These are phyloP conservation scores for Cettia cetti DNA, from an alignment of 2,113 vertebrate genomes.

Conservation along the genomic window DNA sequence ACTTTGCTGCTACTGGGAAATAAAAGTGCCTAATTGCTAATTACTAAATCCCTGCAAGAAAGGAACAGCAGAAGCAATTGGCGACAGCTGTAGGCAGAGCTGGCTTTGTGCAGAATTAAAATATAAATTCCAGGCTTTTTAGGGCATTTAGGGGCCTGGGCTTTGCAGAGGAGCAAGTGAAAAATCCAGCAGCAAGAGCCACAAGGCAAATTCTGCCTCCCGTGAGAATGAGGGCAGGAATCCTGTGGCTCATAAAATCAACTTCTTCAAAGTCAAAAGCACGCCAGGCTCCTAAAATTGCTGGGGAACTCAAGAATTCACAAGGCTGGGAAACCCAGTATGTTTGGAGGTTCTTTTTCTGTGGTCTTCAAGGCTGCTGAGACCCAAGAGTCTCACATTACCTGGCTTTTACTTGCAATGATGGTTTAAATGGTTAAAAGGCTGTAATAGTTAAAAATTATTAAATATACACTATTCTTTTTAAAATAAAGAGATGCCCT, in stretches of 20 bases:
- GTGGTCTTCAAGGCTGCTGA: background rate
- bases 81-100: background rate
- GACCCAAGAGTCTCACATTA: background rate
- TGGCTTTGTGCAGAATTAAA: background rate
- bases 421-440: background rate
- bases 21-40: constrained; percentile 12
- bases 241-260: background rate
- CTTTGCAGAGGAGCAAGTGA: background rate
- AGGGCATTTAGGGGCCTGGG: background rate
- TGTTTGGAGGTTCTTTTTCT: background rate
- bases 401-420: background rate
- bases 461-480: background rate
- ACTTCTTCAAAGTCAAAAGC: background rate
- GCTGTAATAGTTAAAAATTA: background rate
- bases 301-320: background rate
- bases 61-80: background rate
- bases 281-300: background rate
- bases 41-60: background rate
- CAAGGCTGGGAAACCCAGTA: background rate
- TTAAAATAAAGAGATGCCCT: background rate
- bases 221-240: fast-evolving
- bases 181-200: background rate
- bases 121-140: background rate
- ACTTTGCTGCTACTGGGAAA: background rate
- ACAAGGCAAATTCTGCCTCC: background rate